Evolutionary conservation across 2,113 vertebrate genomes (phyloP).

Genomic region (Lanius collurio): DNA sequence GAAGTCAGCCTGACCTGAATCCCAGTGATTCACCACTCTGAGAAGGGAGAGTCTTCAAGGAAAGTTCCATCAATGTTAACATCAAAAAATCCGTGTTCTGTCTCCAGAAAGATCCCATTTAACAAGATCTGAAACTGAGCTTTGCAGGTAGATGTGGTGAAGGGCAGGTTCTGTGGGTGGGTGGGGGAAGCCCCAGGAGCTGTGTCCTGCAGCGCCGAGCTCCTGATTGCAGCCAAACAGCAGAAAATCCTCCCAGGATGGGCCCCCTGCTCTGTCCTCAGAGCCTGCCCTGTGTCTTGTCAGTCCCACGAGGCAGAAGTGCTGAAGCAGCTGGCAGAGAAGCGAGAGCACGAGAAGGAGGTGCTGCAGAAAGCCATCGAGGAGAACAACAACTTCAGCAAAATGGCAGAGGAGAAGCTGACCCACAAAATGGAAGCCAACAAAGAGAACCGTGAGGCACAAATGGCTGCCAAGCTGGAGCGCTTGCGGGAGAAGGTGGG

Average conservation of each 20-base stretch:
- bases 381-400: constrained; percentile 93
- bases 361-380: constrained; percentile 94
- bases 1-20: neutral
- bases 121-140: neutral
- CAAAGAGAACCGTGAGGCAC: constrained; percentile 92
- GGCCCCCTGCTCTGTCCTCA: neutral
- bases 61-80: fast-evolving
- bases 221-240: too few species aligned
- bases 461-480: constrained; percentile 91
- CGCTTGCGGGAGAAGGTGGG: constrained; percentile 94
- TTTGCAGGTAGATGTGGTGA: too few species aligned
- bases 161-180: neutral
- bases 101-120: neutral
- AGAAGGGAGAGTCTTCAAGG: neutral
- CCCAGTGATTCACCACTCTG: neutral
- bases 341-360: constrained; percentile 93
- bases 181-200: neutral
- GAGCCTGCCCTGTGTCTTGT: neutral
- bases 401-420: constrained; percentile 93
- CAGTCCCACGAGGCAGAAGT: constrained; percentile 92
- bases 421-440: constrained; percentile 95
- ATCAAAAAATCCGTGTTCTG: fast-evolving
- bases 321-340: constrained; percentile 92
- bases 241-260: fast-evolving
- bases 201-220: neutral